A percentile compares a stretch with the other conserved stretches of the same genome.
phyloP scores from a whole-genome alignment of 2,113 vertebrate genomes.

The Cyprinodon variegatus region DNA sequence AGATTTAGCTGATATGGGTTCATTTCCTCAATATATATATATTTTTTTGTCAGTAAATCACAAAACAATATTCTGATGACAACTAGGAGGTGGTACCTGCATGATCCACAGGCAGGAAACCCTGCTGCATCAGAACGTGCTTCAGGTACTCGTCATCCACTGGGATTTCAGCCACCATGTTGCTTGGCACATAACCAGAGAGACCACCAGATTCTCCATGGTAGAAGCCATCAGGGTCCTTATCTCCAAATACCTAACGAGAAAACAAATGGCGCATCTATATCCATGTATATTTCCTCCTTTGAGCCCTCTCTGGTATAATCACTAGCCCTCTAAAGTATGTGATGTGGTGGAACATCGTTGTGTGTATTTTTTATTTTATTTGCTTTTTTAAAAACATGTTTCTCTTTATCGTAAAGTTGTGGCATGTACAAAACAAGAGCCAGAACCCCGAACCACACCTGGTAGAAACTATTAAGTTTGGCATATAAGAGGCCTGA shows the following conservation, averaged over 20 bases:
- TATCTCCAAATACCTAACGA: conserved; percentile 88
- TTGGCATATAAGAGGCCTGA: too few relatives aligned
- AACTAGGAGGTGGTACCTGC: conserved; percentile 76
- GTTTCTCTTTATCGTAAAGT: too few relatives aligned
- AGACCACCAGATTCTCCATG: conserved; percentile 85
- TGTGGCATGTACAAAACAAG: too few relatives aligned
- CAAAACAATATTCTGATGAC: background rate
- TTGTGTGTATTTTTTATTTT: too few relatives aligned
- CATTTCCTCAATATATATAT: background rate
- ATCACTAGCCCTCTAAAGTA: too few relatives aligned
- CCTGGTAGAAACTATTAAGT: too few relatives aligned
- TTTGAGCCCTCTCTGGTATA: too few relatives aligned
- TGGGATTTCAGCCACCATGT: conserved; percentile 94
- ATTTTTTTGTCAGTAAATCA: background rate
- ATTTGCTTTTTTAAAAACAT: too few relatives aligned
- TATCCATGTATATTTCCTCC: background rate
- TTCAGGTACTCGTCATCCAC: conserved; percentile 83
- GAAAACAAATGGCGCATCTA: background rate
- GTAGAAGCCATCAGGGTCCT: conserved; percentile 95
- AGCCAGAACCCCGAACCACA: too few relatives aligned
- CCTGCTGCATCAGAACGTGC: conserved; percentile 83
- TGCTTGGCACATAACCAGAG: conserved; percentile 90
- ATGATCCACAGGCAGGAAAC: conserved; percentile 81
- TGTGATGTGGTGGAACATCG: too few relatives aligned
- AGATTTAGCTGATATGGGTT: background rate